phyloP scores from a whole-genome alignment of 2,888 invertebrate genomes.

The Eilema caniola region DNA sequence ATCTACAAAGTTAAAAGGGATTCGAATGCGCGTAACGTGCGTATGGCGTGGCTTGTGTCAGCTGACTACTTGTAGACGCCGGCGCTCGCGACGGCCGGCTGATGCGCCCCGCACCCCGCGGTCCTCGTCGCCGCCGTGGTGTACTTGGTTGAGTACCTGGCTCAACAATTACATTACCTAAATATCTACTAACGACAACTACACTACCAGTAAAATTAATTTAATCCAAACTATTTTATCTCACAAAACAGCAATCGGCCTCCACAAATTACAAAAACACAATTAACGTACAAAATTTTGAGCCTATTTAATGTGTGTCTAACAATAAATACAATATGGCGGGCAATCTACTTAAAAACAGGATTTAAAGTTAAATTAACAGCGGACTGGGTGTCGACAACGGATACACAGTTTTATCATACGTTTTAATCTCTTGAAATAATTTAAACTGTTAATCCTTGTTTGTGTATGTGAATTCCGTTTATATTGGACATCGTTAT shows the following conservation, averaged over 20 bases:
- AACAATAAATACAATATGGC: slow-evolving; percentile 52
- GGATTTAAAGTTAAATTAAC: slow-evolving; percentile 76
- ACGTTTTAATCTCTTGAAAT: slow-evolving; percentile 77
- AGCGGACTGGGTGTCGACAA: slow-evolving; percentile 62
- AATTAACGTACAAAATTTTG: slow-evolving; percentile 44
- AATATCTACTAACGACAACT: neutral
- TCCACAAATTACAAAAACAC: slow-evolving; percentile 38
- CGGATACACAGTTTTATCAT: slow-evolving; percentile 65
- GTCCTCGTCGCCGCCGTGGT: no score
- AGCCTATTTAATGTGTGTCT: slow-evolving; percentile 48
- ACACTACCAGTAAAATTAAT: neutral
- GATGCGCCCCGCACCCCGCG: no score
- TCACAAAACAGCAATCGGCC: neutral
- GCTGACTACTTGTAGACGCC: no score
- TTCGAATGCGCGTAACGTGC: no score
- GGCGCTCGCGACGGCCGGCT: no score
- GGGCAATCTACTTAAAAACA: slow-evolving; percentile 55
- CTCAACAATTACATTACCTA: neutral
- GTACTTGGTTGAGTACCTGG: no score
- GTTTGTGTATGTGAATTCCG: slow-evolving; percentile 54
- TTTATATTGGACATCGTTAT: slow-evolving; percentile 35
- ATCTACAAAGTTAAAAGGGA: no score
- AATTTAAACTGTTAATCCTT: slow-evolving; percentile 79
- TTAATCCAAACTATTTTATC: slow-evolving; percentile 8
- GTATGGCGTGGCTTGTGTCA: no score